A percentile compares a stretch with the other conserved stretches of the same genome.
Evolutionary conservation across 2,888 invertebrate species (phyloP).

Genomic region (Perdita meconis): DNA sequence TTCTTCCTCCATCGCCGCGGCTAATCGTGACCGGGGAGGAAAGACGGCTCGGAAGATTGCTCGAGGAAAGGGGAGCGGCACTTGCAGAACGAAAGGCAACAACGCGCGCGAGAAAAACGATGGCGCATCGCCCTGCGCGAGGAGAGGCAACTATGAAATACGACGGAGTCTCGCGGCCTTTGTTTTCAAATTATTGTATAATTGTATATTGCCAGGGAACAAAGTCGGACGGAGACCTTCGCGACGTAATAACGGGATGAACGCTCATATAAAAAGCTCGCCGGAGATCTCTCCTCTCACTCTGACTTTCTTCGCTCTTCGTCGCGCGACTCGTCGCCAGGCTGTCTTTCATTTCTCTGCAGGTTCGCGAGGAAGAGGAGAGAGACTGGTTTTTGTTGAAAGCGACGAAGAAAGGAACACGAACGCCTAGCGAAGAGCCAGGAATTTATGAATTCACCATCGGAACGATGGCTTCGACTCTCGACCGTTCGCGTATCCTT

Average conservation of each 20-base stretch:
- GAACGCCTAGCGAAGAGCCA: constrained; percentile 9
- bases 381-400: constrained; percentile 43
- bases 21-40: not conserved
- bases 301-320: constrained; percentile 44
- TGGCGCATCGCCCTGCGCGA: too few relatives aligned
- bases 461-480: constrained; percentile 43
- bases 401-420: constrained; percentile 42
- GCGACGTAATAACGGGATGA: constrained; percentile 77
- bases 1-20: not conserved
- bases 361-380: constrained; percentile 13
- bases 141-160: constrained; percentile 70
- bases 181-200: constrained; percentile 80
- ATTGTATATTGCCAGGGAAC: constrained; percentile 79
- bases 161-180: constrained; percentile 59
- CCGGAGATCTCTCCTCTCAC: constrained; percentile 22
- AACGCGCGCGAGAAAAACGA: too few relatives aligned
- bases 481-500: constrained; percentile 5
- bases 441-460: constrained; percentile 73
- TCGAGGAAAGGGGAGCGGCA: constrained; percentile 28
- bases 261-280: constrained; percentile 72
- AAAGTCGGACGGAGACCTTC: constrained; percentile 72
- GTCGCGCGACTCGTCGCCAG: constrained; percentile 32
- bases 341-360: constrained; percentile 1
- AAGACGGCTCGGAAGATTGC: constrained; percentile 23
- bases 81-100: constrained; percentile 50